Base-by-base conservation (phyloP, 2,113 vertebrate genomes). In the Sisor rabdophorus region DNA sequence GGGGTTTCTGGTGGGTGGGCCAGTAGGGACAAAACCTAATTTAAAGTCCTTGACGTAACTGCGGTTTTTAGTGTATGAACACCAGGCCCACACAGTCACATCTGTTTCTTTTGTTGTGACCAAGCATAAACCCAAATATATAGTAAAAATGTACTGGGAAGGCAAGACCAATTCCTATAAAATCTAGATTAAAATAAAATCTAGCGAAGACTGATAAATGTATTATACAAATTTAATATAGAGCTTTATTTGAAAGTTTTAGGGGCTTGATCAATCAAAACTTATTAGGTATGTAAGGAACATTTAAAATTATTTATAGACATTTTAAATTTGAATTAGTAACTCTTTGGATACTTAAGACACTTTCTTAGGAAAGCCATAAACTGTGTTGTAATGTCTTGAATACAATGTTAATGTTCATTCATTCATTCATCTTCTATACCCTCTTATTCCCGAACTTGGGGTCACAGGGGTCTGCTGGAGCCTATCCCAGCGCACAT, bases 11-110 rank as follows among this genome's bases (percentile, higher is more conserved):
- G 55, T 60, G 55, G 16, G 55, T 60, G 55, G 16, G 17, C 26
- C 16, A 56, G 19, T 44, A 65, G 1, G 47, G 24, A 22, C 19
- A 6, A 26, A 50, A 68, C 44, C 17, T 68, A 50, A n/a, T 36
- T 20, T 22, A 6, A 50, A 24, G 54, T 60, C 17, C 55, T 12
- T 15, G 1, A 12, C 50, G 16, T 64, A 16, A 68, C 19, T 69
- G 52, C 28, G 50, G 19, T 72, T 72, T 72, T 53, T 71, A 11
- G 30, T 67, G 24, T 67, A 24, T 10, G n/a, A 24, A 48, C 40
- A 44, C 32, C 64, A 48, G 10, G 17, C 16, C 26, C 20, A 28
- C 24, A 68, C 15, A 11, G 15, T 28, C 63, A 65, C 63, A 67
- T 67, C 63, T 67, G 44, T 52, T 52, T 28, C 17, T 24, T 48